These are phyloP conservation scores for Alca torda DNA, from an alignment of 2,797 vertebrate genomes.

Conservation along the genomic window DNA sequence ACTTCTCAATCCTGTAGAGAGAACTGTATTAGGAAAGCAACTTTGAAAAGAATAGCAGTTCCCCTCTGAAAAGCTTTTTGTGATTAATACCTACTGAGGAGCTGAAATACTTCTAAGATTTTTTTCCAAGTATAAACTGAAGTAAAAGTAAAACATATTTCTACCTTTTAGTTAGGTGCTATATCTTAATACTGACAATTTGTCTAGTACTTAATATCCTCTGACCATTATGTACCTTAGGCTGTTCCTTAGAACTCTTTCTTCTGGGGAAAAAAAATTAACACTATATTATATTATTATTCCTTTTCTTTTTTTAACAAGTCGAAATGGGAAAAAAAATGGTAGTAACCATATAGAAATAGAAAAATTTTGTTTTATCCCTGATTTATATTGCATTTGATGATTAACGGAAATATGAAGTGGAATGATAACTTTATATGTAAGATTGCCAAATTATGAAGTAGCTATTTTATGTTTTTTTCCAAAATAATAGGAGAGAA, in stretches of 20 bases:
- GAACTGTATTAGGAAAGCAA: constrained; percentile 24
- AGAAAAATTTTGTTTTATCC: not conserved
- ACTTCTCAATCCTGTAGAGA: not conserved
- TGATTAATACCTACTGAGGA: constrained; percentile 8
- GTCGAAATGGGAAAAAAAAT: not conserved
- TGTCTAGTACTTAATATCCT: not conserved
- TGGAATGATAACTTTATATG: not conserved
- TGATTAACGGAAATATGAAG: not conserved
- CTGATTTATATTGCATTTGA: not conserved
- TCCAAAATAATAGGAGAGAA: not conserved
- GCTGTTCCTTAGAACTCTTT: not conserved
- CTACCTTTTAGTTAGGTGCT: not conserved
- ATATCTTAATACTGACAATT: not conserved
- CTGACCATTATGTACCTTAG: not conserved
- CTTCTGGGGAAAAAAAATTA: not conserved
- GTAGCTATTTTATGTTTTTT: not conserved
- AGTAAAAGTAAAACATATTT: not conserved
- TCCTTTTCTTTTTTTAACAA: not conserved
- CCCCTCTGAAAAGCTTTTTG: not conserved
- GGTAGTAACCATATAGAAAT: not conserved
- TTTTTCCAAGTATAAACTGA: not conserved
- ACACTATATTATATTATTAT: not conserved
- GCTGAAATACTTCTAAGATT: not conserved
- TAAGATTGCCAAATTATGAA: not conserved
- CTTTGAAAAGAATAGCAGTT: not conserved